Evolutionary conservation across 2,113 vertebrate genomes (phyloP).

Genomic region (Nerophis ophidion): DNA sequence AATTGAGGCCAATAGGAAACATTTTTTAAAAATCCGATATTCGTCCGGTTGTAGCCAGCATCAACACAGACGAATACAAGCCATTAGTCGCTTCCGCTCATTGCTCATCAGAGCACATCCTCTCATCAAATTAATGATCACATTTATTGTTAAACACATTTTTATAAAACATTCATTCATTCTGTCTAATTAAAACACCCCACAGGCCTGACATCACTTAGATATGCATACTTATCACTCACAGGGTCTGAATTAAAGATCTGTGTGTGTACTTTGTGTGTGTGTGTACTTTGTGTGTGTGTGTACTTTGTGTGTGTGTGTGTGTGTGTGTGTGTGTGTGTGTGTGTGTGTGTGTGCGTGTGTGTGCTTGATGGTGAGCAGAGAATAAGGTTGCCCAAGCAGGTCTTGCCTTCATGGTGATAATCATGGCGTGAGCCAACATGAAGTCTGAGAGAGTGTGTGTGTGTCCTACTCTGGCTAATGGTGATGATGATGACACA

Average conservation of each 20-base stretch:
- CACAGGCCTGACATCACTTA: conserved; percentile 69
- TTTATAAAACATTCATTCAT: conserved; percentile 74
- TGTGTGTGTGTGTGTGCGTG: conserved; percentile 12
- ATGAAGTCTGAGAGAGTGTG: conserved; percentile 56
- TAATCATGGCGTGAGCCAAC: conserved; percentile 70
- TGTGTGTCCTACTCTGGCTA: conserved; percentile 59
- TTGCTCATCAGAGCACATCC: conserved; percentile 65
- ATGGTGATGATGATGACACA: conserved; percentile 70
- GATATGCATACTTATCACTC: conserved; percentile 76
- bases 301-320: not conserved
- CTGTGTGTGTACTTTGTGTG: conserved; percentile 15
- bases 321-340: conserved; percentile 22
- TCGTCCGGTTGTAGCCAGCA: conserved; percentile 27
- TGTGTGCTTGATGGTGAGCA: conserved; percentile 33
- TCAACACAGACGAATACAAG: conserved; percentile 49
- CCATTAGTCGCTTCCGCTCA: conserved; percentile 63
- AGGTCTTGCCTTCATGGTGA: conserved; percentile 67
- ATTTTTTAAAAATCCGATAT: conserved; percentile 16
- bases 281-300: conserved; percentile 7
- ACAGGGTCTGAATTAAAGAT: conserved; percentile 75
- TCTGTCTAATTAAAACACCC: conserved; percentile 74
- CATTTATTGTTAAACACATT: conserved; percentile 76
- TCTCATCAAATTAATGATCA: conserved; percentile 71
- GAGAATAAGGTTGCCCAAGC: conserved; percentile 58
- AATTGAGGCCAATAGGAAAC: conserved; percentile 10